phyloP scores from a whole-genome alignment of 1,140 invertebrate genomes.

The Lerema accius region DNA sequence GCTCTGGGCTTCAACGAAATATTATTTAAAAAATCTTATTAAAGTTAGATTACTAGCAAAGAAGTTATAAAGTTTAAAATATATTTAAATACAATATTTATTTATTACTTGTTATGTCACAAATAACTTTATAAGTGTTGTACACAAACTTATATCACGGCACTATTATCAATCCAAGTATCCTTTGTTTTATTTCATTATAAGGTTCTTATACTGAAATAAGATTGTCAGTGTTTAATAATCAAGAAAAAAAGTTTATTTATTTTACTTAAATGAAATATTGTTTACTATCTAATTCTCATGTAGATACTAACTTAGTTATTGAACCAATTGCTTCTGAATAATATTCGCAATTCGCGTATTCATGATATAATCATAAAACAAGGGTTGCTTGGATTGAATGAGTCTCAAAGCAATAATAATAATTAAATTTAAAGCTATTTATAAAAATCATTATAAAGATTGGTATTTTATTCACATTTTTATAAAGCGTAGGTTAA shows the following conservation, averaged over 20 bases:
- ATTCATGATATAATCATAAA: no score
- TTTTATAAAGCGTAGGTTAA: conserved; percentile 19
- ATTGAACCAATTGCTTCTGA: no score
- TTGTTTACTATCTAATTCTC: no score
- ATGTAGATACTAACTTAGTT: no score
- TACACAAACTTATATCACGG: background rate
- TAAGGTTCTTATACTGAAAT: no score
- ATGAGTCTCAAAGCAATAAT: conserved; percentile 18
- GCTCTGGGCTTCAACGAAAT: conserved; percentile 8
- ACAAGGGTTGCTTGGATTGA: conserved; percentile 9
- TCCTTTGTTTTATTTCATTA: no score
- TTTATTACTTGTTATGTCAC: conserved; percentile 3
- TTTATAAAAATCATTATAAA: conserved; percentile 19
- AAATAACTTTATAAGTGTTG: conserved; percentile 5
- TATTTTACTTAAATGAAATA: no score
- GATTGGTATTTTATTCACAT: conserved; percentile 18
- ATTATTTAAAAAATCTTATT: conserved; percentile 11
- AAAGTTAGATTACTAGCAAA: background rate
- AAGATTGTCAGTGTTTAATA: background rate
- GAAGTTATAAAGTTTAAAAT: background rate
- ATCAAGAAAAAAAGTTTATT: no score
- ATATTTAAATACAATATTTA: conserved; percentile 3
- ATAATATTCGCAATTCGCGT: no score
- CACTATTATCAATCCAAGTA: conserved; percentile 5
- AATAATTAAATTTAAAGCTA: conserved; percentile 10